Conservation (phyloP, 2,113 vertebrate species). For the Eptesicus fuscus region DNA sequence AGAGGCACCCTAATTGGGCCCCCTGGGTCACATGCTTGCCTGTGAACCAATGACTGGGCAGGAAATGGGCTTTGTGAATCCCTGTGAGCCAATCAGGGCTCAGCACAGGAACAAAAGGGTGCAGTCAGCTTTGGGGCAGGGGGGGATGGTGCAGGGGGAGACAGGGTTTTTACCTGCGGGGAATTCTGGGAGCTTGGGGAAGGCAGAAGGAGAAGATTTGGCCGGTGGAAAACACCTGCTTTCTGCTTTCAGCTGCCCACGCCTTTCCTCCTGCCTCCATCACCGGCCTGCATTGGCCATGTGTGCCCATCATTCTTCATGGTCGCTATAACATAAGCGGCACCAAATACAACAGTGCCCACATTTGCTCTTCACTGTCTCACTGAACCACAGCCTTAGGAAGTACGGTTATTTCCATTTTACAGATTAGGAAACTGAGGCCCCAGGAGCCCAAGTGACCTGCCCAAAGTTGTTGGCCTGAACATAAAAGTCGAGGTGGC, state of each 20-base stretch:
- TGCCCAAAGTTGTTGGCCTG: not conserved
- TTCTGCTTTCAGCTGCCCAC: not conserved
- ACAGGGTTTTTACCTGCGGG: not conserved
- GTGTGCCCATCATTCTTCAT: rapidly evolving
- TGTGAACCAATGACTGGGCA: not conserved
- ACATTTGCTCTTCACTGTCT: rapidly evolving
- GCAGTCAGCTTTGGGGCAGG: not conserved
- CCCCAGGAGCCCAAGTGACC: not conserved
- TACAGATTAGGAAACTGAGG: not conserved
- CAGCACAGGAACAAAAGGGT: rapidly evolving
- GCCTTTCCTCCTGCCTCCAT: not conserved
- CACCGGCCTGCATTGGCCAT: rapidly evolving
- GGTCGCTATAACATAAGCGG: not conserved
- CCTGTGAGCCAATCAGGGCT: not conserved
- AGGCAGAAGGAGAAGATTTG: not conserved
- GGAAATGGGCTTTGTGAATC: rapidly evolving
- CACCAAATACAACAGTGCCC: rapidly evolving
- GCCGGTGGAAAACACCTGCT: not conserved
- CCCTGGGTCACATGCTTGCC: not conserved
- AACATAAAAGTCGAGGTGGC: not conserved
- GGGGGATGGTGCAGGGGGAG: no score
- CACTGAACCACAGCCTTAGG: no score
- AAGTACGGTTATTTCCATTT: not conserved
- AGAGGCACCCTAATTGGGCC: not conserved
- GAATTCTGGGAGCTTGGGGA: not conserved